Base-by-base conservation (phyloP, 2,888 invertebrate genomes). In the Cheiracanthium punctorium region DNA sequence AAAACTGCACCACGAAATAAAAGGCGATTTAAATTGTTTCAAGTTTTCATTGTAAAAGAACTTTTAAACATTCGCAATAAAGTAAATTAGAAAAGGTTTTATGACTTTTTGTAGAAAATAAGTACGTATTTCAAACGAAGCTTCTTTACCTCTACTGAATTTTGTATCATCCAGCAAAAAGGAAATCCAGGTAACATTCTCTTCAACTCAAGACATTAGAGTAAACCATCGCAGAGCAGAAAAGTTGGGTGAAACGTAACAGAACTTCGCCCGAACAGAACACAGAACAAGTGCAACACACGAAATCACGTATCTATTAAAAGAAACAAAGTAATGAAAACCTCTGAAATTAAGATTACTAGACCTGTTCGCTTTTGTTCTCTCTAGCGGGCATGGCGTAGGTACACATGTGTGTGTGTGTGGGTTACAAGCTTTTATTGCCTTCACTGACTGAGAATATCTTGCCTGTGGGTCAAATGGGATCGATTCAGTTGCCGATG, bases 281-380 rank as follows among this genome's bases (percentile, higher is more conserved):
- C 65, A 69, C 28, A 20, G 20, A 70, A 73, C 65, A 79, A 67
- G 71, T n/a, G 48, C 20, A 24, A 58, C 24, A 79, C 73, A 79
- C 67, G 74, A 74, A 85, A 85, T 79, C 79, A 79, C 70, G 74
- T 85, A 79, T 69, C 79, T 74, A 79, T 79, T 79, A 74, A 79
- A 73, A 85, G 84, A 79, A 74, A 79, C 69, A 79, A 85, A 85
- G 84, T 85, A 85, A 85, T 79, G 84, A 79, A 84, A 84, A 79
- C 79, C 74, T 74, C 84, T 67, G 74, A 79, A 84, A 85, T 85
- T 85, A 85, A 80, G 84, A 85, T 85, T 74, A 80, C 67, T 58
- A 12, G 37, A 79, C 20, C 20, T 43, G 17, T 12, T 32, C 33
- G 29, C 37, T 48, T 67, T 48, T 37, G 73, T 81, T 58, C 73